Evolutionary conservation across 2,113 vertebrate species (phyloP).

Genomic region (Thamnaconus septentrionalis): DNA sequence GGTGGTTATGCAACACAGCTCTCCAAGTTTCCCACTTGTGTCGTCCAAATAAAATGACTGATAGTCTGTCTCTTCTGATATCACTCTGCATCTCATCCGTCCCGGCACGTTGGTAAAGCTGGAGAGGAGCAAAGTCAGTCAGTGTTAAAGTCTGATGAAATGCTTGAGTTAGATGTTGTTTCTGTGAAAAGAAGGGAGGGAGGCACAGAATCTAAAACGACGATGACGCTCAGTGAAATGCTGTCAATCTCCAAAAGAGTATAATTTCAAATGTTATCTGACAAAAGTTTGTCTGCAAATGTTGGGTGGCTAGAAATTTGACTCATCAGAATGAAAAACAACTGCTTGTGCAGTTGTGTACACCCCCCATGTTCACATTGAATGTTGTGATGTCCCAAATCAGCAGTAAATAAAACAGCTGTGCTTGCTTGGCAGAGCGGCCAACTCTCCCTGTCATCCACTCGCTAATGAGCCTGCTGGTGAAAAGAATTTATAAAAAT

Average conservation of each 20-base stretch:
- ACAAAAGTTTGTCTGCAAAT: no score
- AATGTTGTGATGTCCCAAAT: conserved; percentile 6
- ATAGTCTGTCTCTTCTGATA: conserved; percentile 40
- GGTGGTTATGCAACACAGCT: conserved; percentile 28
- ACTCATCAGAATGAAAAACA: neutral
- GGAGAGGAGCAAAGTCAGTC: conserved; percentile 33
- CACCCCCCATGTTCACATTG: conserved; percentile 1
- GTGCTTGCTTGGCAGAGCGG: conserved; percentile 11
- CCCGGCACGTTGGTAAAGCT: conserved; percentile 13
- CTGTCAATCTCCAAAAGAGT: no score
- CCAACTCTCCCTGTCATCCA: conserved; percentile 20
- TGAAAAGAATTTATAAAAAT: conserved; percentile 44
- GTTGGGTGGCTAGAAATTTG: no score
- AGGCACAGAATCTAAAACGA: neutral
- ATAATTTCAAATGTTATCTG: no score
- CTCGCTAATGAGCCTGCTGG: conserved; percentile 42
- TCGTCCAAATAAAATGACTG: conserved; percentile 35
- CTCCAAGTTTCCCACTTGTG: conserved; percentile 41
- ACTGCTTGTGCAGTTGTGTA: neutral
- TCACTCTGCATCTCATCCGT: conserved; percentile 44
- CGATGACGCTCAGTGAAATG: neutral
- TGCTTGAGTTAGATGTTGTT: conserved; percentile 32
- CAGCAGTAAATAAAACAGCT: conserved; percentile 13
- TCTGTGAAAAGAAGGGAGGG: conserved; percentile 1
- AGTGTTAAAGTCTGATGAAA: conserved; percentile 40